Conservation (phyloP, 2,888 invertebrate genomes). For the Mantis religiosa region DNA sequence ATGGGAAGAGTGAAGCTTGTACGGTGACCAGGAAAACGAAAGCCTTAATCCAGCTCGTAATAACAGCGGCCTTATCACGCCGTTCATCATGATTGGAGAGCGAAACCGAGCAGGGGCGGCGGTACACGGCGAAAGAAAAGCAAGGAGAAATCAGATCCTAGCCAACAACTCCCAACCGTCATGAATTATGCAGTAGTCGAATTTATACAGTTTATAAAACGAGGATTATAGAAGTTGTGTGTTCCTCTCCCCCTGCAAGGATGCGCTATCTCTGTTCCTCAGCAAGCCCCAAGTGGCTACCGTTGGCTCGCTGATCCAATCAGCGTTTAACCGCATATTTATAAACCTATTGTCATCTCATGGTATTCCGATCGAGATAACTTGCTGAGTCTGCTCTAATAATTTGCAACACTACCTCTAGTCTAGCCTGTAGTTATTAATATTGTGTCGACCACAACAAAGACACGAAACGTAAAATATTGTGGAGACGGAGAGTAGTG, state of each 20-base stretch:
- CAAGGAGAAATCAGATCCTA: constrained; percentile 11
- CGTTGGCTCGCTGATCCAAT: not conserved
- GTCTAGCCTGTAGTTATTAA: not conserved
- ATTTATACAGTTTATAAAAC: constrained; percentile 33
- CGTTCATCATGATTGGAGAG: constrained; percentile 30
- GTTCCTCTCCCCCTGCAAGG: not conserved
- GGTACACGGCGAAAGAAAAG: constrained; percentile 5
- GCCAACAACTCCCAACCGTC: constrained; percentile 24
- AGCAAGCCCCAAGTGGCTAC: not conserved
- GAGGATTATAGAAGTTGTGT: constrained; percentile 28
- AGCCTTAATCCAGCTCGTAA: constrained; percentile 30
- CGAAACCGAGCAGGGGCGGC: not conserved
- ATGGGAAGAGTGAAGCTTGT: constrained; percentile 25
- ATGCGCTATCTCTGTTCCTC: not conserved
- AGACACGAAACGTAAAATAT: not conserved
- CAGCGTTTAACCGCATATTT: not conserved
- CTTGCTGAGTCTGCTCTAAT: not conserved
- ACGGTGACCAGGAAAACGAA: constrained; percentile 25
- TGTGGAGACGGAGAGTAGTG: not conserved
- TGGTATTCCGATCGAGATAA: not conserved
- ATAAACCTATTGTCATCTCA: constrained; percentile 17
- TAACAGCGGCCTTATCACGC: constrained; percentile 31
- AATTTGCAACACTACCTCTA: not conserved
- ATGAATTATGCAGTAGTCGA: constrained; percentile 33
- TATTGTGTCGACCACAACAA: not conserved